Evolutionary conservation across 2,113 vertebrate species (phyloP).

Genomic region (Procavia capensis): DNA sequence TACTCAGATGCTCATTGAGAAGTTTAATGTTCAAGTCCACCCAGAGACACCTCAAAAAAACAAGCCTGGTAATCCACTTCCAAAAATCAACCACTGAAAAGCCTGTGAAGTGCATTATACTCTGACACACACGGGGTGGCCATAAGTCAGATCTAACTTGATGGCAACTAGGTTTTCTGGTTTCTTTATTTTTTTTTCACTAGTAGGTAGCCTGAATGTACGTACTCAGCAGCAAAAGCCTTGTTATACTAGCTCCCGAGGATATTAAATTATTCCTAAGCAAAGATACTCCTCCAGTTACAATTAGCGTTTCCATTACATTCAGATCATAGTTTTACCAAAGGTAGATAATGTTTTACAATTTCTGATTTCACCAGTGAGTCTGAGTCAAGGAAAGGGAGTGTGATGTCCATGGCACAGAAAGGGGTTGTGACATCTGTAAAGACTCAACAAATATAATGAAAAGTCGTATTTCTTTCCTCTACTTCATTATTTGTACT

Average conservation of each 20-base stretch:
- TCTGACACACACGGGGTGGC: not conserved
- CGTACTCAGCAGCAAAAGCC: not conserved
- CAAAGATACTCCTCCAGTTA: not conserved
- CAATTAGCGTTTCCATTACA: not conserved
- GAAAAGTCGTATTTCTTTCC: not conserved
- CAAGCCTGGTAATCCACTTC: not conserved
- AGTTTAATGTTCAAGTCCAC: not conserved
- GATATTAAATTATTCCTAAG: not conserved
- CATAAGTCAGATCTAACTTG: not conserved
- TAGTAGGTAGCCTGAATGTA: not conserved
- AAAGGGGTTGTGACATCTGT: not conserved
- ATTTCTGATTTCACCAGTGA: slow-evolving; percentile 46
- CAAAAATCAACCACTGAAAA: not conserved
- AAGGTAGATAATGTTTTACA: slow-evolving; percentile 33
- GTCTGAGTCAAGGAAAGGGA: slow-evolving; percentile 13
- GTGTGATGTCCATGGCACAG: not conserved
- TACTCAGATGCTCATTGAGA: not conserved
- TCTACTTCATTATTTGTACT: slow-evolving; percentile 8
- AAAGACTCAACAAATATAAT: slow-evolving; percentile 1
- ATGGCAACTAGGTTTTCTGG: no score
- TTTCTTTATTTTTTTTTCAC: no score
- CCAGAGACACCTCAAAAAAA: not conserved
- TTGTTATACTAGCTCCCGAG: not conserved
- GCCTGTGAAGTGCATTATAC: not conserved
- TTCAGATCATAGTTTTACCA: not conserved